Percentiles rank a stretch among this genome's conserved stretches.
Evolutionary conservation across 2,113 vertebrate species (phyloP).

Genomic region (Corydoras maculifer): DNA sequence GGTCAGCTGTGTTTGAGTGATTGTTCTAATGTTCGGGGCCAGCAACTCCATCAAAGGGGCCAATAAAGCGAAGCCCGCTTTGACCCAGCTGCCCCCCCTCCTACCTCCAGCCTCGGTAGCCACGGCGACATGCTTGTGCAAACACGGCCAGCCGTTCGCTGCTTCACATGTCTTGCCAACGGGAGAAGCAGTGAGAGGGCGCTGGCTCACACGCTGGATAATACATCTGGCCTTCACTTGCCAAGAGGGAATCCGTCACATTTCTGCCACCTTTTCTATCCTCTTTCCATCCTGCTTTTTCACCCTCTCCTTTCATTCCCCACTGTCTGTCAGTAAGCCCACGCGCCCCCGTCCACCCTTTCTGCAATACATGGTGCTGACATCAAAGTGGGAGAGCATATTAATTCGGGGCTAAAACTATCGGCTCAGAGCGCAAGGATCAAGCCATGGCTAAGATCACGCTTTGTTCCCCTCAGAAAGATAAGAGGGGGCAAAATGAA

Average conservation of each 20-base stretch:
- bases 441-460: constrained; percentile 40
- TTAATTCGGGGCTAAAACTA: constrained; percentile 55
- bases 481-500: constrained; percentile 8
- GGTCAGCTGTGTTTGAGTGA: constrained; percentile 65
- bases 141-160: constrained; percentile 51
- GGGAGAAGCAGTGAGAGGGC: constrained; percentile 32
- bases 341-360: constrained; percentile 26
- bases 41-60: constrained; percentile 52
- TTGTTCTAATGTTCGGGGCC: constrained; percentile 61
- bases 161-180: constrained; percentile 50
- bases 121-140: constrained; percentile 62
- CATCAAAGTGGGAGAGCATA: constrained; percentile 62
- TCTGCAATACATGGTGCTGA: constrained; percentile 57
- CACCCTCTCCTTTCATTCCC: constrained; percentile 27
- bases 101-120: constrained; percentile 48
- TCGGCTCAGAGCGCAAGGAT: constrained; percentile 41
- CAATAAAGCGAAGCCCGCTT: constrained; percentile 47
- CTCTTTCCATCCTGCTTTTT: constrained; percentile 21
- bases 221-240: constrained; percentile 58
- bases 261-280: constrained; percentile 56
- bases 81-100: constrained; percentile 56
- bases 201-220: constrained; percentile 53
- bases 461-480: constrained; percentile 39
- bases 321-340: constrained; percentile 29
- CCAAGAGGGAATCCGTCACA: constrained; percentile 64